Evolutionary conservation across 2,797 vertebrate species (phyloP), one percentile per base, ranked within the genome.

Genomic region (Eulemur mongoz): DNA sequence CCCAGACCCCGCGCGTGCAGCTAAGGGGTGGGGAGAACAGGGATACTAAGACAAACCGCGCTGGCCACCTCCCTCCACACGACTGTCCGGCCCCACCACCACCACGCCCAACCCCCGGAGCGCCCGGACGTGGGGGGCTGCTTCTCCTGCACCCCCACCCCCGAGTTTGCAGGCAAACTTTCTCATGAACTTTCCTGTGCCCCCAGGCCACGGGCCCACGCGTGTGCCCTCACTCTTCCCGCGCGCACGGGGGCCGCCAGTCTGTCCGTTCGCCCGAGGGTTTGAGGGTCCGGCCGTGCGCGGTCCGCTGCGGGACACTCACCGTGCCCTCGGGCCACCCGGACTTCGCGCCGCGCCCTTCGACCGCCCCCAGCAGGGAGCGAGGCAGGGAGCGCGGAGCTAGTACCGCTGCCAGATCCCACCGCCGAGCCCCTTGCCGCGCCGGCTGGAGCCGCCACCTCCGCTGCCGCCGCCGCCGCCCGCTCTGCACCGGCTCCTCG

Each of bases 401-500:
- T 50, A 81, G 78, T 92, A 48, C 94, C 27, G 78, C 87, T 23
- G 94, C 95, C 48, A 38, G 78, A 96, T 96, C 97, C 94, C 85
- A 73, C 95, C 27, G 65, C 96, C 82, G 54, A 97, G 79, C 96
- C 93, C 93, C 85, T 90, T 83, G 96, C 96, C 80, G 93, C 87
- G 92, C 97, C 4, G 97, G 88, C 96, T 97, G 93, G 54, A 97
- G 97, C 97, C 96, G 87, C 96, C 75, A 94, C 97, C 91, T 94
- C 94, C 93, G 65, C 95, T 54, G 93, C 97, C 76, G 94, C 97
- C 90, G 95, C 96, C 96, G 94, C 97, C 96, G 97, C 97, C 97
- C 94, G 97, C 97, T 98, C 97, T 98, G 97, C 97, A 98, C 97
- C 97, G 97, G 97, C 97, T 98, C 95, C 93, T 96, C 97, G 17